Conservation (phyloP, 2,797 vertebrate species). For the Hemitrygon akajei region DNA sequence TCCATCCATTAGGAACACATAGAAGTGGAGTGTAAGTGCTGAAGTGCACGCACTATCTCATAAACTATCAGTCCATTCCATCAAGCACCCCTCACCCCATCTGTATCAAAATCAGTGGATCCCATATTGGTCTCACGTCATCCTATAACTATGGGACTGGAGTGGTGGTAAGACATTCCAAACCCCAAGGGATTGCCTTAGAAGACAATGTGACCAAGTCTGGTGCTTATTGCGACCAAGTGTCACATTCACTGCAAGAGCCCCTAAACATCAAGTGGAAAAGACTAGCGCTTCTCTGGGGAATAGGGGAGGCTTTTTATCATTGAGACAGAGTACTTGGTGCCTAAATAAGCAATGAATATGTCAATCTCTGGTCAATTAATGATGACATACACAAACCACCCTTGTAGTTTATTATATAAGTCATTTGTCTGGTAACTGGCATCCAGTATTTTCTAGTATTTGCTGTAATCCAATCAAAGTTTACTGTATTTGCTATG, state of each 20-base stretch:
- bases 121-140: no score
- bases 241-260: neutral
- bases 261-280: neutral
- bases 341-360: conserved; percentile 8
- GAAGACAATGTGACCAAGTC: neutral
- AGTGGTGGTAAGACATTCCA: no score
- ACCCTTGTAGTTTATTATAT: conserved; percentile 14
- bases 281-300: neutral
- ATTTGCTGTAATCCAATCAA: neutral
- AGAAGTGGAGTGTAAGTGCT: no score
- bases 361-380: neutral
- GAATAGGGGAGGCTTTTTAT: neutral
- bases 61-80: no score
- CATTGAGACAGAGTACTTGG: neutral
- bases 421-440: neutral
- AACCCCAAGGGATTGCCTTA: neutral
- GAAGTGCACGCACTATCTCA: no score
- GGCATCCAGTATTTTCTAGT: neutral
- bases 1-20: no score
- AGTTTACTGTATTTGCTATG: no score
- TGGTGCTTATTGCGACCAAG: neutral
- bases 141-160: no score
- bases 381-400: conserved; percentile 13
- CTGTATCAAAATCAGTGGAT: no score
- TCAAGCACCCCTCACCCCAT: no score